phyloP scores from a whole-genome alignment of 2,113 vertebrate species.

The Limanda limanda region DNA sequence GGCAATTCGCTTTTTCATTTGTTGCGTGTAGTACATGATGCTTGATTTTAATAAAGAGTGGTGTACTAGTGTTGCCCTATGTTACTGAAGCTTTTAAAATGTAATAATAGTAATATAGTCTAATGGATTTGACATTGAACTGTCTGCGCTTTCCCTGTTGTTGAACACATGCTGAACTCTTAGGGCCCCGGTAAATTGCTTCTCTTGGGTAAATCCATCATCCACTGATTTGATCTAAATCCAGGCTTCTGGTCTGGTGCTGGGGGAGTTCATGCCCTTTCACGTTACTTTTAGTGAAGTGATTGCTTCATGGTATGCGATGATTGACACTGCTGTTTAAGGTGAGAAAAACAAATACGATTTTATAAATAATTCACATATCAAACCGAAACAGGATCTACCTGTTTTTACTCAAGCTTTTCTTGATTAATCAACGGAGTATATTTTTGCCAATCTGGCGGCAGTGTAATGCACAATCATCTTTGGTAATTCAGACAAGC shows the following conservation, averaged over 20 bases:
- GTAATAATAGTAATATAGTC: too few species aligned
- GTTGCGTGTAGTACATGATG: background rate
- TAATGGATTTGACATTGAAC: conserved; percentile 17
- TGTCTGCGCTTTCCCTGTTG: background rate
- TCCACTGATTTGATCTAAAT: conserved; percentile 34
- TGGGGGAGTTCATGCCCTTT: conserved; percentile 12
- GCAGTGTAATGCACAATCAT: background rate
- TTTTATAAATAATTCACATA: background rate
- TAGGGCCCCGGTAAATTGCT: conserved; percentile 28
- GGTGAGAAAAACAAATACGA: conserved; percentile 1
- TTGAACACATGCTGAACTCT: conserved; percentile 37
- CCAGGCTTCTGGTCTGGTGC: conserved; percentile 6
- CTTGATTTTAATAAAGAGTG: background rate
- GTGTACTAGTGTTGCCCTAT: background rate
- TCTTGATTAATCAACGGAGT: too few species aligned
- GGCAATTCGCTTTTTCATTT: conserved; percentile 6
- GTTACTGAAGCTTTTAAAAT: background rate
- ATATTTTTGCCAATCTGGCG: background rate
- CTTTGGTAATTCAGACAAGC: background rate
- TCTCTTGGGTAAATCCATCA: conserved; percentile 38
- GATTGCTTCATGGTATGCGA: background rate
- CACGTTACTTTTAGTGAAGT: background rate
- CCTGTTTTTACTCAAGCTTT: too few species aligned
- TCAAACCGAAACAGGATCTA: too few species aligned
- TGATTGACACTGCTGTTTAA: background rate